Base-by-base conservation (phyloP, 2,888 invertebrate species). In the Flexamia atlantica region DNA sequence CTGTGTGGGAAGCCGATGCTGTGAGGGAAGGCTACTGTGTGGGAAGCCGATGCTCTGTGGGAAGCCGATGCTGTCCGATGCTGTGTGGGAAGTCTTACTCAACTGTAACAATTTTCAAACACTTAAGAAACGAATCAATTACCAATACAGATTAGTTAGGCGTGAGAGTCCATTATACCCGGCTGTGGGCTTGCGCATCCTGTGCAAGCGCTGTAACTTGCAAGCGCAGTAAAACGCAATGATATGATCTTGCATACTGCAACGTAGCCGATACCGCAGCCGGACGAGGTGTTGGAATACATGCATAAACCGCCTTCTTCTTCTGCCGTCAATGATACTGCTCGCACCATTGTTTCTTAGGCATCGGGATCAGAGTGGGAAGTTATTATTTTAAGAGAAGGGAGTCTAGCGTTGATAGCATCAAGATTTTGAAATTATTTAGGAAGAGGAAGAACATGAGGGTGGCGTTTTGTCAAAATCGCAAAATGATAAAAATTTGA, bases 271-370 rank as follows among this genome's bases (percentile, higher is more conserved):
- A 28, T 28, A 68, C n/a, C 14, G 60, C 23, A 60, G 68, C 40
- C 23, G 25, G 74, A 42, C 74, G 74, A 46, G 74, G 74, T 76
- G 74, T 25, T 40, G 17, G 50, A 76, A 76, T 76, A 76, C 74
- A 76, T 76, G 74, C 42, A 76, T 76, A 20, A 70, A 46, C 74
- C 9, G 23, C 53, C 20, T 4, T 23, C 53, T 23, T 1, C 20
- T 12, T 5, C 12, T 12, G 4, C 57, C 7, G 5, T 23, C 57
- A 57, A 57, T 57, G 23, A 23, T 23, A 7, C 25, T 23, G 57
- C 57, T 50, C 12, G 57, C 12, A 2, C 72, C 40, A 72, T 76
- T 76, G 74, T 76, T 46, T 10, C 3, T 4, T 2, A 46, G 20
- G 36, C 30, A 64, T 53, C 10, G 23, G 23, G 53, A n/a, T 4